These are phyloP conservation scores for Aramus guarauna DNA, from an alignment of 2,113 vertebrate genomes.

Conservation along the genomic window DNA sequence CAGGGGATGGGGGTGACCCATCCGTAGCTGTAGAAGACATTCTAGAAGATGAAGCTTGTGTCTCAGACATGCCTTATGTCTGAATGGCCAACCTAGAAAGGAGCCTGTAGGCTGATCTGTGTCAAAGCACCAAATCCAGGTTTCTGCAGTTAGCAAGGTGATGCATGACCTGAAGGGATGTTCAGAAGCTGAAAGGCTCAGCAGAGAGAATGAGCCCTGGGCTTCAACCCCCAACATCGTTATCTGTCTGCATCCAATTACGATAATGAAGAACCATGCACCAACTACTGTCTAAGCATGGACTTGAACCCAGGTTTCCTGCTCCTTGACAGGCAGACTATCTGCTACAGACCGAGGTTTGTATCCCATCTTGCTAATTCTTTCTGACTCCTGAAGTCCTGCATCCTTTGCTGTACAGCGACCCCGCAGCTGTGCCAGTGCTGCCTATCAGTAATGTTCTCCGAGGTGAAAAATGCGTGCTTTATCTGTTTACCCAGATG, in stretches of 20 bases:
- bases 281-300: neutral
- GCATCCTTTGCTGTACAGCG: neutral
- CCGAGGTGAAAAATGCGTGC: neutral
- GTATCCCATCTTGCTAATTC: neutral
- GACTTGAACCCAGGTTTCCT: neutral
- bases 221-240: neutral
- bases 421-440: neutral
- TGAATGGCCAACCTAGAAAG: neutral
- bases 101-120: neutral
- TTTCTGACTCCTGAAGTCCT: neutral
- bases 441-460: neutral
- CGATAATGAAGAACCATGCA: neutral
- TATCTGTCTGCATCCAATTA: neutral
- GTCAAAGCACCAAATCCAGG: neutral
- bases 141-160: neutral
- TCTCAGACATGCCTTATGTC: neutral
- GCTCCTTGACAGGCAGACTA: neutral
- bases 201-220: neutral
- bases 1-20: no score
- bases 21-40: neutral
- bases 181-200: neutral
- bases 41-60: neutral
- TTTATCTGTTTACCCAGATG: neutral
- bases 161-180: neutral
- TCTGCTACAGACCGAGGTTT: neutral